Evolutionary conservation across 2,797 vertebrate genomes (phyloP), one percentile per base, ranked within the genome.

Genomic region (Borostomias antarcticus): DNA sequence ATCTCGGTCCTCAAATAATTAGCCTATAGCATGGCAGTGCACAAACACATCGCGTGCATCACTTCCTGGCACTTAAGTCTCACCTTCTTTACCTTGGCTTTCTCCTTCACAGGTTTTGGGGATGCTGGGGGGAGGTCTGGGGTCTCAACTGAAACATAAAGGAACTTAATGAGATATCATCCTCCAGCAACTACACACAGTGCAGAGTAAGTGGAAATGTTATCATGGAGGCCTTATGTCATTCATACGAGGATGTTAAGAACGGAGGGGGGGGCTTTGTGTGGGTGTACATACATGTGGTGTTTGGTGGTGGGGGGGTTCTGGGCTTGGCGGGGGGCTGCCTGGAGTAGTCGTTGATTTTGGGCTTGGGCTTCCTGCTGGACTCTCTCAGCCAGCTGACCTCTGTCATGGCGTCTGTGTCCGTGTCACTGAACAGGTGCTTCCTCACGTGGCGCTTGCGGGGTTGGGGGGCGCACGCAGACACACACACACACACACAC

Each of bases 391-490:
- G 83, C 97, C 96, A 98, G 88, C 89, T 94, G 71, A 93, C 87
- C 53, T 97, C 95, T 23, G 76, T 92, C 72, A 51, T 87, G 67
- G 66, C 65, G 47, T 98, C 96, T 48, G 91, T 91, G 69, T 98
- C 96, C 62, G 92, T 92, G 80, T 98, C 95, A 89, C 94, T 98
- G 67, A 98, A 98, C 43, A 96, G 86, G 81, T 94, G 90, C 77
- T 92, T 95, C 77, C 89, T 94, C 51, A 79, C 84, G 77, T 79
- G 48, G 51, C 60, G 82, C 61, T 32, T 79, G 76, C 35, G 50
- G 51, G 57, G 54, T 90, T 93, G 60, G 13, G 48, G 65, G 58
- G 6, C 7, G 26, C 25, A 58, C 1, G 54, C 13, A 25, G 40
- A 17, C 40, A 61, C 40, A 43, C 15, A 43, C 40, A 40, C 37